These are phyloP conservation scores for Corvus hawaiiensis DNA, from an alignment of 2,113 vertebrate genomes.

Conservation along the genomic window DNA sequence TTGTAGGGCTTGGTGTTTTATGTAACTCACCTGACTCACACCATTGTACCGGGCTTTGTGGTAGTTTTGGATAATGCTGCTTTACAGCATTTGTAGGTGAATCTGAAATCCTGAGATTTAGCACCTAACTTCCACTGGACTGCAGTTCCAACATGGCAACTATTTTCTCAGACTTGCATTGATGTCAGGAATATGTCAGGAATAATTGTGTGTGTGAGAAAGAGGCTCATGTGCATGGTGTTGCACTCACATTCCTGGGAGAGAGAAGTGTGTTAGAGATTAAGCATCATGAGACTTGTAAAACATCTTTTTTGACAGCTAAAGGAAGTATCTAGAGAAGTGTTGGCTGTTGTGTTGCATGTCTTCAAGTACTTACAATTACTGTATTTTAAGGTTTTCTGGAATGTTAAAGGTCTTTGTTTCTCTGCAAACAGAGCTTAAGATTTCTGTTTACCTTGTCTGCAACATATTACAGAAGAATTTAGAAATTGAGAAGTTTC, in stretches of 20 bases:
- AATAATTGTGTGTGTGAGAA: not conserved
- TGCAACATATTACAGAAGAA: not conserved
- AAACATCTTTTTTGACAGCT: slow-evolving; percentile 27
- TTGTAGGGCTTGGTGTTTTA: not conserved
- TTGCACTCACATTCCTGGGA: not conserved
- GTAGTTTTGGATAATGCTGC: not conserved
- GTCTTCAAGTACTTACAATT: not conserved
- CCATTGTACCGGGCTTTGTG: not conserved
- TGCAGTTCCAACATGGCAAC: not conserved
- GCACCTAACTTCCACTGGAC: not conserved
- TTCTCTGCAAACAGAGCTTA: not conserved
- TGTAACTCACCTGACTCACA: not conserved
- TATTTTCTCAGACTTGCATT: not conserved
- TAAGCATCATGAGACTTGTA: not conserved
- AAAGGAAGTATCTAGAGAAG: slow-evolving; percentile 3
- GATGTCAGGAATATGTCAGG: not conserved
- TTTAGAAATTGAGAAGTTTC: not conserved
- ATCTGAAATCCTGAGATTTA: not conserved
- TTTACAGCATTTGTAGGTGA: not conserved
- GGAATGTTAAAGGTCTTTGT: not conserved
- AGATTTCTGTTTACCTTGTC: not conserved
- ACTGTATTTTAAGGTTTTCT: not conserved
- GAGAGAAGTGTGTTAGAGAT: not conserved
- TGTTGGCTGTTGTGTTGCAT: not conserved
- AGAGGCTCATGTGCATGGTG: not conserved